phyloP scores from a whole-genome alignment of 2,797 vertebrate genomes.

The Hippoglossus hippoglossus region DNA sequence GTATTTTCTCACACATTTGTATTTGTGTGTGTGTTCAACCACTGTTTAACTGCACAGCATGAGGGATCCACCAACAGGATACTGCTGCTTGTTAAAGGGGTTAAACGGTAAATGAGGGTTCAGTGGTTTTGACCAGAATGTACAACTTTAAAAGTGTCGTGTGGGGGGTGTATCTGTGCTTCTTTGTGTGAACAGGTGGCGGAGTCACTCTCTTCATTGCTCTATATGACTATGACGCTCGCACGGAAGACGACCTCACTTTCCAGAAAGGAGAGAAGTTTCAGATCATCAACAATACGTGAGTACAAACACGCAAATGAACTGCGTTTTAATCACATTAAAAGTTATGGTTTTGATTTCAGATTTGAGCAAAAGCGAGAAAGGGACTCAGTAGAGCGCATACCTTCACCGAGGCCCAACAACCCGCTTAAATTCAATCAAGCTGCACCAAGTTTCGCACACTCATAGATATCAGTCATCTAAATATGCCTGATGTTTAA shows the following conservation, averaged over 20 bases:
- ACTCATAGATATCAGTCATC: too few relatives aligned
- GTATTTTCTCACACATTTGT: too few relatives aligned
- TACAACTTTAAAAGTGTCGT: neutral
- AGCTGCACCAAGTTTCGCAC: too few relatives aligned
- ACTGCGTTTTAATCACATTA: neutral
- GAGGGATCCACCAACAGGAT: neutral
- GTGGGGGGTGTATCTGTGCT: slow-evolving; percentile 12
- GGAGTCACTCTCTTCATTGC: slow-evolving; percentile 94
- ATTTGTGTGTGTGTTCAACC: neutral
- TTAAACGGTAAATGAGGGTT: neutral
- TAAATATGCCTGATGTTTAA: too few relatives aligned
- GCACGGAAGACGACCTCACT: slow-evolving; percentile 93
- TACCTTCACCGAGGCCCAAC: too few relatives aligned
- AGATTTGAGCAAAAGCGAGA: too few relatives aligned
- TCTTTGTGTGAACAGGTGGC: slow-evolving; percentile 77
- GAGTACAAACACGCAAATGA: slow-evolving; percentile 59
- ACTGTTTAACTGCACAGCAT: neutral
- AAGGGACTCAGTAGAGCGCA: too few relatives aligned
- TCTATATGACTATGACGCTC: slow-evolving; percentile 94
- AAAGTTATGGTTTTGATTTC: too few relatives aligned
- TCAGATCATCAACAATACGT: slow-evolving; percentile 97
- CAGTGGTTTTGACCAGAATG: neutral
- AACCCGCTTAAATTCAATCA: too few relatives aligned
- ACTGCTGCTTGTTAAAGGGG: too few relatives aligned
- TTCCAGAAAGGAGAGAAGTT: slow-evolving; percentile 98